These are phyloP conservation scores for Sycophaga agraensis DNA, from an alignment of 1,140 invertebrate genomes.

Conservation along the genomic window DNA sequence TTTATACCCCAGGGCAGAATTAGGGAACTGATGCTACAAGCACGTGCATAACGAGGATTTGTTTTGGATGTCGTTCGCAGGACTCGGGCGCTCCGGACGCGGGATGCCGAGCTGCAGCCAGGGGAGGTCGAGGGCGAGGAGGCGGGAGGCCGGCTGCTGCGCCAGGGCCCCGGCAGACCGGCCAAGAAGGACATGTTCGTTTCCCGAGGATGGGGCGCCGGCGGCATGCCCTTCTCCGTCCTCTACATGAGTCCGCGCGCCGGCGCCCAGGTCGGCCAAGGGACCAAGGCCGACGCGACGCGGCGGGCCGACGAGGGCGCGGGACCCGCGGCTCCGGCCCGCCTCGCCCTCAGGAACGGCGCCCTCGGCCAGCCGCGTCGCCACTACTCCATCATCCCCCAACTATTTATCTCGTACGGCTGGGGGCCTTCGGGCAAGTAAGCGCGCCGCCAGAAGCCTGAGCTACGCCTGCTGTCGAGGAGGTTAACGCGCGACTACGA, in stretches of 20 bases:
- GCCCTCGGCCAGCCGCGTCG: constrained; percentile 34
- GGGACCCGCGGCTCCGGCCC: constrained; percentile 33
- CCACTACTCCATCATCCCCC: constrained; percentile 57
- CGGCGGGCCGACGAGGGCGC: constrained; percentile 31
- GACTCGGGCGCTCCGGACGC: too few relatives aligned
- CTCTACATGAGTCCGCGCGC: constrained; percentile 43
- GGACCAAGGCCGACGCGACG: constrained; percentile 15
- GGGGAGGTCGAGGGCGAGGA: neutral
- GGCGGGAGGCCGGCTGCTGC: neutral
- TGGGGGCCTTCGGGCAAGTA: constrained; percentile 56
- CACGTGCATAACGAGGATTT: too few relatives aligned
- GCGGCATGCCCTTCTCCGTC: constrained; percentile 58
- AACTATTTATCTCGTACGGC: constrained; percentile 58
- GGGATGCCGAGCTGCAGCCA: too few relatives aligned
- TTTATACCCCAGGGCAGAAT: too few relatives aligned
- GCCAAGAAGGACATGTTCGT: constrained; percentile 45
- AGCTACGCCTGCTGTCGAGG: too few relatives aligned
- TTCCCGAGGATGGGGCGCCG: constrained; percentile 53
- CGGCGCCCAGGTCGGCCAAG: neutral
- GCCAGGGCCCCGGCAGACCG: neutral
- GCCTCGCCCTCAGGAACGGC: constrained; percentile 33
- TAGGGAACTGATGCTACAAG: too few relatives aligned
- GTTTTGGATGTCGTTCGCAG: too few relatives aligned
- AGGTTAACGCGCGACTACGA: too few relatives aligned
- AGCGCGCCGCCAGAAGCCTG: too few relatives aligned